Conservation (phyloP, 2,113 vertebrate species). For the Erythrolamprus reginae region DNA sequence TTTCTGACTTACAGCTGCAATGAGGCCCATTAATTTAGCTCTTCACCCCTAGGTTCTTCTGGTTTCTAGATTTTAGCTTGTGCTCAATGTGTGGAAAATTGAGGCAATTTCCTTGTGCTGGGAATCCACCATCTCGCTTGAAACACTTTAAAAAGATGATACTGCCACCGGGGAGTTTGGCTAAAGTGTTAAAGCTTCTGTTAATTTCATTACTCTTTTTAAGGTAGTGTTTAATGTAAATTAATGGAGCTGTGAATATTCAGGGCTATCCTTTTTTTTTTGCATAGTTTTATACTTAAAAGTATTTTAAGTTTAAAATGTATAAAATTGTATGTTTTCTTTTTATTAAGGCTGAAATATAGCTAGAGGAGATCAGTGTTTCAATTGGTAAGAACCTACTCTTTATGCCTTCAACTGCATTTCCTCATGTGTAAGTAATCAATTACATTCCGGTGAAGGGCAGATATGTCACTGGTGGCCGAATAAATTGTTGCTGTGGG, state of each 20-base stretch:
- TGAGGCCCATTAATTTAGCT: not conserved
- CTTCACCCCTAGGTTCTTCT: not conserved
- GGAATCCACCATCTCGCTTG: not conserved
- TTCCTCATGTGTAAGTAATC: not conserved
- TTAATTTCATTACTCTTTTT: constrained; percentile 37
- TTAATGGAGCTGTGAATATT: not conserved
- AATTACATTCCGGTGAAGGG: not conserved
- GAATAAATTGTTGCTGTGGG: constrained; percentile 2
- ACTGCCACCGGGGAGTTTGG: constrained; percentile 1
- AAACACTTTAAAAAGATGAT: not conserved
- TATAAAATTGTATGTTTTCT: not conserved
- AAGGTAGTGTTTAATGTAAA: constrained; percentile 7
- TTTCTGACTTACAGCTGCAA: not conserved
- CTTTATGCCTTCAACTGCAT: not conserved
- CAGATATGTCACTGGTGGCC: not conserved
- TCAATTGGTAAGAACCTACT: not conserved
- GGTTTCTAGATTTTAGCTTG: not conserved
- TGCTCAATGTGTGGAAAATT: not conserved
- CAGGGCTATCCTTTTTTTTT: not conserved
- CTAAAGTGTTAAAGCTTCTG: not conserved
- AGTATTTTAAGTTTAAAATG: not conserved
- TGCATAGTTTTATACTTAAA: not conserved
- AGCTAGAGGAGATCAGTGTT: not conserved
- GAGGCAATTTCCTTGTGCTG: not conserved
- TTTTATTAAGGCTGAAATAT: not conserved